Conservation (phyloP, 1,140 invertebrate species). For the Micrasema minimum region DNA sequence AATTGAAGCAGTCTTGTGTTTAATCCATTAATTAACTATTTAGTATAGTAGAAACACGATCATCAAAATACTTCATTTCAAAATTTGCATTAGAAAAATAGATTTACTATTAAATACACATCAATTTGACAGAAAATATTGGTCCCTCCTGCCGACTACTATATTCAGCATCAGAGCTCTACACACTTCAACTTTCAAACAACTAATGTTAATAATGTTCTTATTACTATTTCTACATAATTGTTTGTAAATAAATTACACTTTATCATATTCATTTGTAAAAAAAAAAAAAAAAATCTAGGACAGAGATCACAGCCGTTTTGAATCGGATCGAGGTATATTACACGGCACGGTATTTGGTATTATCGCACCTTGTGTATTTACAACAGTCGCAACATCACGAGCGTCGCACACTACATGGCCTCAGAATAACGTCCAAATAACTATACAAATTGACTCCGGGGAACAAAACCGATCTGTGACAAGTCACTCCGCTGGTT, state of each 20-base stretch:
- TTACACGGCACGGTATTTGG: conserved; percentile 51
- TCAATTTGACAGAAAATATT: conserved; percentile 36
- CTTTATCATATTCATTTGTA: conserved; percentile 43
- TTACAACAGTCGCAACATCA: conserved; percentile 22
- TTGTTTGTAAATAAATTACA: conserved; percentile 45
- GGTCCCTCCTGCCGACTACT: conserved; percentile 30
- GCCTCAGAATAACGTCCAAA: conserved; percentile 33
- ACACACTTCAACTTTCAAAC: conserved; percentile 10
- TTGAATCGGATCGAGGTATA: conserved; percentile 53
- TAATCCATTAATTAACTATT: conserved; percentile 16
- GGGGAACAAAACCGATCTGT: conserved; percentile 7
- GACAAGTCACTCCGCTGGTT: background rate
- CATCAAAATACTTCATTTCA: conserved; percentile 36
- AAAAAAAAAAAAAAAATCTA: conserved; percentile 52
- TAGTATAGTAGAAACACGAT: conserved; percentile 22
- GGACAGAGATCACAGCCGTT: conserved; percentile 54
- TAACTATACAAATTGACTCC: conserved; percentile 16
- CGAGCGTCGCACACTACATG: conserved; percentile 1
- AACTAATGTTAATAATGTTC: conserved; percentile 34
- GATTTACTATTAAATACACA: conserved; percentile 33
- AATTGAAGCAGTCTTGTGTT: conserved; percentile 33
- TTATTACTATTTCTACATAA: conserved; percentile 31
- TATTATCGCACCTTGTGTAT: conserved; percentile 43
- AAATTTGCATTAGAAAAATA: conserved; percentile 43
- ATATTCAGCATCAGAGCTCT: conserved; percentile 6